Evolutionary conservation across 2,888 invertebrate species (phyloP).

Genomic region (Crossocerus cetratus): DNA sequence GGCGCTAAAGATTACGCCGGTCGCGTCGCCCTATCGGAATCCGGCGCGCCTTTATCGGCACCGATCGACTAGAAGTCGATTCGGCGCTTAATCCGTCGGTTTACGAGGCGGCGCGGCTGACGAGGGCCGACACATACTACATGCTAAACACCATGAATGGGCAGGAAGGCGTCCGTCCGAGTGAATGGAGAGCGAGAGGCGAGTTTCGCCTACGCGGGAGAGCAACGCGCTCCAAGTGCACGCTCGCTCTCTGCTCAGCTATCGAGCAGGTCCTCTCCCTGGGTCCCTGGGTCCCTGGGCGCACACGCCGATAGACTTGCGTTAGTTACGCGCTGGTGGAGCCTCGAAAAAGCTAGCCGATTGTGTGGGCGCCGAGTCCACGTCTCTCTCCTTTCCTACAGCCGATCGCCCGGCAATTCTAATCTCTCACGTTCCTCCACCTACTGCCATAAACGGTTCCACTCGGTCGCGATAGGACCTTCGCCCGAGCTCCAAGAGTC

Average conservation of each 20-base stretch:
- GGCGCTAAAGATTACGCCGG: conserved; percentile 5
- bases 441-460: neutral
- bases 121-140: conserved; percentile 45
- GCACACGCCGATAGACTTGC: conserved; percentile 22
- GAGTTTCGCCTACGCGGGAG: conserved; percentile 57
- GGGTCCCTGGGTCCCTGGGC: no score
- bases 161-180: conserved; percentile 65
- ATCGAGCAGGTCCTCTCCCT: conserved; percentile 2
- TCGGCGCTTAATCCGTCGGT: conserved; percentile 37
- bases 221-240: no score
- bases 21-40: no score
- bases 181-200: conserved; percentile 66
- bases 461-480: no score
- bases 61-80: conserved; percentile 21
- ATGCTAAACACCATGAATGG: conserved; percentile 70
- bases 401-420: no score
- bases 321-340: conserved; percentile 40
- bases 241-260: neutral
- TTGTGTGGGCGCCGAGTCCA: neutral
- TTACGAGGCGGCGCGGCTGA: conserved; percentile 43
- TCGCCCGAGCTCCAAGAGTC: no score
- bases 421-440: neutral
- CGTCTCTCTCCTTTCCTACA: no score
- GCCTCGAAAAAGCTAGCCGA: neutral
- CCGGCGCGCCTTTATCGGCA: conserved; percentile 26